A percentile compares a stretch with the other conserved stretches of the same genome.
These are phyloP conservation scores for Pseudomyrmex flavicornis DNA, from an alignment of 1,140 invertebrate genomes.

Conservation along the genomic window DNA sequence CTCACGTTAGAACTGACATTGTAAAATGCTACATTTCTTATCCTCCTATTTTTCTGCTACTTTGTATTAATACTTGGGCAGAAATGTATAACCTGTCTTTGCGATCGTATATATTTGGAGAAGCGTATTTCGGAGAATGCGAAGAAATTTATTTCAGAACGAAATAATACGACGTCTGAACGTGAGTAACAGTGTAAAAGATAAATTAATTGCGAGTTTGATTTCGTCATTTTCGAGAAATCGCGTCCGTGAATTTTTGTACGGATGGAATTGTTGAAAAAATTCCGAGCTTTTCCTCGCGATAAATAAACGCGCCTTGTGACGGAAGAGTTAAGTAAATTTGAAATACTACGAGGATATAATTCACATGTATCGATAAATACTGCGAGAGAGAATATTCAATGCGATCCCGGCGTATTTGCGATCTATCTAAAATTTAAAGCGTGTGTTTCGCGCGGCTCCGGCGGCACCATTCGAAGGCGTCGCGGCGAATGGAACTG, in stretches of 20 bases:
- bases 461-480: conserved; percentile 24
- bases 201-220: conserved; percentile 8
- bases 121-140: neutral
- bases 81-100: neutral
- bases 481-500: conserved; percentile 22
- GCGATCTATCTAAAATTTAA: conserved; percentile 41
- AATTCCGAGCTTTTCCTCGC: neutral
- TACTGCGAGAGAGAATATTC: conserved; percentile 38
- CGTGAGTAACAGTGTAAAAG: no score
- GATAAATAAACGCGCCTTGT: neutral
- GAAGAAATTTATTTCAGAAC: conserved; percentile 1
- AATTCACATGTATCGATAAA: conserved; percentile 50
- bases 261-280: conserved; percentile 3
- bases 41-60: no score
- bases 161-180: neutral
- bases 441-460: conserved; percentile 16
- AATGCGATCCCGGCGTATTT: neutral
- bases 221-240: conserved; percentile 8
- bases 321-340: conserved; percentile 24
- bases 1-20: neutral
- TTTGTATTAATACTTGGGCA: neutral
- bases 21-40: neutral
- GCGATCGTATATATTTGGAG: conserved; percentile 3
- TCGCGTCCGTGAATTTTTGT: neutral
- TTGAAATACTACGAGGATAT: conserved; percentile 39